phyloP scores from a whole-genome alignment of 1,140 invertebrate species.

The Psix sp. region DNA sequence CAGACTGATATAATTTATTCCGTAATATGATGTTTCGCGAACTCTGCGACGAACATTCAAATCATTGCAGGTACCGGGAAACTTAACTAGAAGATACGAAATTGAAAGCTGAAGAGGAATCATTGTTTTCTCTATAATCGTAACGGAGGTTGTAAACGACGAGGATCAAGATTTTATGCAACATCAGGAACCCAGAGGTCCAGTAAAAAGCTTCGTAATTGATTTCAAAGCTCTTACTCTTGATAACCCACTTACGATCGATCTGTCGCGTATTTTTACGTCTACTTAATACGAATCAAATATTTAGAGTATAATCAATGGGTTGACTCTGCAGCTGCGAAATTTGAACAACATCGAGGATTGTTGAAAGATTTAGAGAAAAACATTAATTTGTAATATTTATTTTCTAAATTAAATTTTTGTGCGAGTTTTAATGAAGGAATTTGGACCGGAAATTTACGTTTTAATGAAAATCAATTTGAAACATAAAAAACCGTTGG shows the following conservation, averaged over 20 bases:
- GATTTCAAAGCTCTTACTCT: conserved; percentile 37
- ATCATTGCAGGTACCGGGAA: conserved; percentile 32
- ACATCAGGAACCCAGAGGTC: conserved; percentile 44
- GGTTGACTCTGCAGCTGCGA: too few relatives aligned
- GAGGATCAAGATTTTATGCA: conserved; percentile 31
- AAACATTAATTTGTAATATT: too few relatives aligned
- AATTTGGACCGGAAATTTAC: too few relatives aligned
- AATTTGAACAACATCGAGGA: too few relatives aligned
- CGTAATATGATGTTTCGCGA: conserved; percentile 17
- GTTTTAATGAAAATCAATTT: too few relatives aligned
- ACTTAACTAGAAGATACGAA: conserved; percentile 28
- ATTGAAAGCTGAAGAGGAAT: conserved; percentile 38
- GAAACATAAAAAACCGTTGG: too few relatives aligned
- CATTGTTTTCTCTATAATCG: conserved; percentile 44
- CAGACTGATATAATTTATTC: conserved; percentile 13
- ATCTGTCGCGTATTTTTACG: conserved; percentile 41
- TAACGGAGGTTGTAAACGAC: conserved; percentile 5
- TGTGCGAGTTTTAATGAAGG: too few relatives aligned
- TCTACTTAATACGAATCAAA: conserved; percentile 51
- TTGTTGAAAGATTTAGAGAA: too few relatives aligned
- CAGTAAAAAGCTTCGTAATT: conserved; percentile 50
- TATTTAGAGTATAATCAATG: conserved; percentile 32
- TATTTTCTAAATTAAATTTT: too few relatives aligned
- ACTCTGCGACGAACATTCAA: conserved; percentile 15
- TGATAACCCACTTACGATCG: conserved; percentile 56